These are phyloP conservation scores for Rhizoglyphus robini DNA, from an alignment of 1,140 invertebrate genomes.

Conservation along the genomic window DNA sequence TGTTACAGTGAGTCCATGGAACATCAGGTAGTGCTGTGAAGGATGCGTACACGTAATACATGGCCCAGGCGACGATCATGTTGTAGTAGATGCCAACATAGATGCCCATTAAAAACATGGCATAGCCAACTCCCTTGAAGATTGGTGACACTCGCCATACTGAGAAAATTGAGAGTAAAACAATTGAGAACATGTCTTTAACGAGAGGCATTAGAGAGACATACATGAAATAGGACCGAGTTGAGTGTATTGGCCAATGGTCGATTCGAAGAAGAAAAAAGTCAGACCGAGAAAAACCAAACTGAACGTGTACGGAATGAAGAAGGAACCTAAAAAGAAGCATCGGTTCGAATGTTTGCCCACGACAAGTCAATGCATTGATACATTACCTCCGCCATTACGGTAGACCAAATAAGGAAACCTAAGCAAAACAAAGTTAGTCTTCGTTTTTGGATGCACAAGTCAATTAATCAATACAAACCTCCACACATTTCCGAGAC, in stretches of 20 bases:
- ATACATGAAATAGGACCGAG: slow-evolving; percentile 18
- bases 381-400: slow-evolving; percentile 39
- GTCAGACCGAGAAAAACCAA: slow-evolving; percentile 24
- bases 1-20: slow-evolving; percentile 38
- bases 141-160: slow-evolving; percentile 46
- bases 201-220: neutral
- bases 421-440: slow-evolving; percentile 25
- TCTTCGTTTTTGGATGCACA: neutral
- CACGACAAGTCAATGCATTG: neutral
- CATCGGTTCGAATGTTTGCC: neutral
- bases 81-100: slow-evolving; percentile 45
- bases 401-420: slow-evolving; percentile 46
- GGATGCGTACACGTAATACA: slow-evolving; percentile 38
- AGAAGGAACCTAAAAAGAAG: slow-evolving; percentile 24
- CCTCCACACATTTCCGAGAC: neutral
- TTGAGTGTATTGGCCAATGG: slow-evolving; percentile 24
- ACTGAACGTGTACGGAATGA: slow-evolving; percentile 26
- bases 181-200: neutral
- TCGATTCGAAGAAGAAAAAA: slow-evolving; percentile 23
- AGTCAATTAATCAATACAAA: neutral
- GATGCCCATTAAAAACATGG: slow-evolving; percentile 30
- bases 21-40: slow-evolving; percentile 30
- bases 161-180: too few species aligned
- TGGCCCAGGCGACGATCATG: slow-evolving; percentile 44
- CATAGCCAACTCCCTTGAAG: slow-evolving; percentile 39